phyloP scores from a whole-genome alignment of 2,888 invertebrate species.

The Leuctra nigra region DNA sequence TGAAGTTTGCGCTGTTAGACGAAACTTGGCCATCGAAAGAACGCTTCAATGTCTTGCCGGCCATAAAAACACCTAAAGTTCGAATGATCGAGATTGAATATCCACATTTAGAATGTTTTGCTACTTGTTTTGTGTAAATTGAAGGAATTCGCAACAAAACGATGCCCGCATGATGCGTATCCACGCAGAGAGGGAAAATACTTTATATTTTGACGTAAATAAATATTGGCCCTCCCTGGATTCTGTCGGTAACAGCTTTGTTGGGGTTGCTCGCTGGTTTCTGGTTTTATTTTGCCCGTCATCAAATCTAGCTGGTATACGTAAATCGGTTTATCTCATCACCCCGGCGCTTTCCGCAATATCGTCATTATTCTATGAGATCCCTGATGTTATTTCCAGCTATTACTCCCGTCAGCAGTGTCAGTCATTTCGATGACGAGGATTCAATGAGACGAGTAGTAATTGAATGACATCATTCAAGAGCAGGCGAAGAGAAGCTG shows the following conservation, averaged over 20 bases:
- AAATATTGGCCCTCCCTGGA: neutral
- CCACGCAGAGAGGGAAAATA: neutral
- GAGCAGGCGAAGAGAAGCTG: no score
- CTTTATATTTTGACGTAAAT: neutral
- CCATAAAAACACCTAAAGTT: neutral
- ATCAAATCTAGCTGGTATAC: neutral
- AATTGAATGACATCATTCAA: neutral
- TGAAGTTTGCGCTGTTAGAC: neutral
- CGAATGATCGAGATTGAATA: neutral
- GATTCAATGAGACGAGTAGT: neutral
- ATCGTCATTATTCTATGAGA: neutral
- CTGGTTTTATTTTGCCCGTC: neutral
- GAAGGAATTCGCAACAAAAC: neutral
- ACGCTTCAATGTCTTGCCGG: neutral
- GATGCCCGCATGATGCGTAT: neutral
- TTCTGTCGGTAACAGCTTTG: no score
- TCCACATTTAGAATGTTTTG: neutral
- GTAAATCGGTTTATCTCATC: neutral
- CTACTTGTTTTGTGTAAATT: neutral
- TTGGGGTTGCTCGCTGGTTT: neutral
- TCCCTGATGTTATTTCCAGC: neutral
- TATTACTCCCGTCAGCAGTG: neutral
- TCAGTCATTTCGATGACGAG: neutral
- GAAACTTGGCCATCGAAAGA: neutral
- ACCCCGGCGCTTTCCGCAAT: neutral